A percentile compares a stretch with the other conserved stretches of the same genome.
Conservation (phyloP, 2,888 invertebrate species). For the Drosophila macrospina region DNA sequence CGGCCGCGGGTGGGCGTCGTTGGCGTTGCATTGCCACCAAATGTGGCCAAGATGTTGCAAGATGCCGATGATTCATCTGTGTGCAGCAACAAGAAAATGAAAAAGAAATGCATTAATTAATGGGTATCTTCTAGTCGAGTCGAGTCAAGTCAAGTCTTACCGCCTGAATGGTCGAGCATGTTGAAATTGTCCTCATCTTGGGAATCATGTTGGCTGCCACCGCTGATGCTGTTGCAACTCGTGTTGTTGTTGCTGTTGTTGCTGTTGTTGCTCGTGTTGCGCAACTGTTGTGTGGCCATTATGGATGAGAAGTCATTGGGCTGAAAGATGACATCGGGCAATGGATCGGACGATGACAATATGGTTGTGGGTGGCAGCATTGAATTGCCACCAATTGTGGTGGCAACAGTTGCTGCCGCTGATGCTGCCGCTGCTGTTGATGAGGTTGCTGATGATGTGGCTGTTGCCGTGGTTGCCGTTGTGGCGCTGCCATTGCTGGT, state of each 20-base stretch:
- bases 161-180: slow-evolving; percentile 76
- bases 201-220: slow-evolving; percentile 66
- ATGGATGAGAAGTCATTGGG: slow-evolving; percentile 84
- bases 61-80: slow-evolving; percentile 57
- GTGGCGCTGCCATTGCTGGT: slow-evolving; percentile 70
- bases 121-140: too few relatives aligned
- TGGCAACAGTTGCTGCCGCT: neutral
- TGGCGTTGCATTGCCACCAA: slow-evolving; percentile 22
- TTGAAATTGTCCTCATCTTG: slow-evolving; percentile 74
- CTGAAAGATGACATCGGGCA: slow-evolving; percentile 82
- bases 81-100: too few relatives aligned
- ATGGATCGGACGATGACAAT: slow-evolving; percentile 82
- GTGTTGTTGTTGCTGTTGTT: slow-evolving; percentile 27
- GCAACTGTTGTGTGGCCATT: slow-evolving; percentile 80
- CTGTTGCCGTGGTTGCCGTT: slow-evolving; percentile 16
- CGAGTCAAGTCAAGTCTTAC: slow-evolving; percentile 50
- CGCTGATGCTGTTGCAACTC: slow-evolving; percentile 56
- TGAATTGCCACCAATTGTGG: slow-evolving; percentile 54
- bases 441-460: slow-evolving; percentile 5
- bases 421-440: slow-evolving; percentile 4
- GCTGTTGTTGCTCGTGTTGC: slow-evolving; percentile 38
- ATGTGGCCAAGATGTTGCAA: slow-evolving; percentile 36
- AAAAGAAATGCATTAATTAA: neutral
- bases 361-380: slow-evolving; percentile 83
- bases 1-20: slow-evolving; percentile 65